Percentiles rank a stretch among this genome's conserved stretches.
These are phyloP conservation scores for Rhinogobius similis DNA, from an alignment of 2,113 vertebrate genomes.

Conservation along the genomic window DNA sequence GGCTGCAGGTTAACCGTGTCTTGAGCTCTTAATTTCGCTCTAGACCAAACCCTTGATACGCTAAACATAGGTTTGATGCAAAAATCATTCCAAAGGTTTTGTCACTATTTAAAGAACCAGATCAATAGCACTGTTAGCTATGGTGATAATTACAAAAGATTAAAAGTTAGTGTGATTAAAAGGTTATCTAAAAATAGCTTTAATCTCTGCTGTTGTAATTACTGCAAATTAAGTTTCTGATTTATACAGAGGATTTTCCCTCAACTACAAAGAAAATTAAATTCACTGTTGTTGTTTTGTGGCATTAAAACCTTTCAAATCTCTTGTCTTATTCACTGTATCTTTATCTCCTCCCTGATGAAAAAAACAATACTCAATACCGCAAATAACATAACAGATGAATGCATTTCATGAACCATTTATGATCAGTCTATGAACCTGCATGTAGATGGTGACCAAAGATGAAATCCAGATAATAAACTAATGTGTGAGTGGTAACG, in stretches of 20 bases:
- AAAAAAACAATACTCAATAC: too few relatives aligned
- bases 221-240: background rate
- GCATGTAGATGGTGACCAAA: background rate
- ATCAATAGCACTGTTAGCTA: background rate
- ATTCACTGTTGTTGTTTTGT: background rate
- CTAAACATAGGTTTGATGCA: background rate
- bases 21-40: constrained; percentile 27
- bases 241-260: background rate
- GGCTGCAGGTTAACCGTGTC: constrained; percentile 18
- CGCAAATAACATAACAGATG: too few relatives aligned
- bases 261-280: background rate
- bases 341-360: too few relatives aligned
- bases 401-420: too few relatives aligned
- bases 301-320: background rate
- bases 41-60: constrained; percentile 1
- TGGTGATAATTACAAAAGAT: background rate
- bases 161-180: background rate
- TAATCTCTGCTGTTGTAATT: background rate
- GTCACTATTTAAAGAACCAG: background rate
- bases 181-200: background rate
- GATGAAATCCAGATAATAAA: background rate
- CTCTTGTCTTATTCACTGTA: too few relatives aligned
- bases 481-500: background rate
- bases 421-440: background rate
- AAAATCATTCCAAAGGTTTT: background rate